phyloP scores from a whole-genome alignment of 2,113 vertebrate genomes.

The Lontra canadensis region DNA sequence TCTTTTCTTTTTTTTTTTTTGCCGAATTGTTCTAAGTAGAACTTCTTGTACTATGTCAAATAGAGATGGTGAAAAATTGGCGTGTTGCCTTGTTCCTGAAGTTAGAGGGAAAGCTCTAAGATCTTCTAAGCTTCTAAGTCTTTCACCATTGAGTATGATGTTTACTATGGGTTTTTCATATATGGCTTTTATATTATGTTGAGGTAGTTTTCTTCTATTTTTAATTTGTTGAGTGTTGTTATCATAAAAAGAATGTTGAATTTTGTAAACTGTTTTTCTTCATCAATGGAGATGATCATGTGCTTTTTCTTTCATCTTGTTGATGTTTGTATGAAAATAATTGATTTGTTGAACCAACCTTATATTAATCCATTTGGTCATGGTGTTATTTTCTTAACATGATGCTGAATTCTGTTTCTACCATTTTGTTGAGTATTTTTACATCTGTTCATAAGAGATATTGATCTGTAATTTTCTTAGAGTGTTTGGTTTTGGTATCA shows the following conservation, averaged over 20 bases:
- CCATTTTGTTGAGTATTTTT: neutral
- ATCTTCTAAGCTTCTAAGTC: neutral
- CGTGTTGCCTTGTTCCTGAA: neutral
- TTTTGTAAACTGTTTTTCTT: neutral
- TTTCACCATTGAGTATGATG: neutral
- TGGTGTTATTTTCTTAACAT: neutral
- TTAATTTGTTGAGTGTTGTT: neutral
- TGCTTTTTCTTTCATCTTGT: neutral
- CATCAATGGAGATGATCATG: neutral
- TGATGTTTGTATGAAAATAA: neutral
- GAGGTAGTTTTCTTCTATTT: neutral
- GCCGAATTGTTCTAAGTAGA: neutral
- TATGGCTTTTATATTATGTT: neutral
- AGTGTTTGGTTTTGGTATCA: neutral
- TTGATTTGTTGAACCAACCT: neutral
- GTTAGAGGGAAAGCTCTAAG: neutral
- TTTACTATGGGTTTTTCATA: neutral
- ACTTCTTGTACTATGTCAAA: neutral
- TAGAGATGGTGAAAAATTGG: neutral
- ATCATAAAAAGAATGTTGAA: neutral
- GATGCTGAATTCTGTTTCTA: neutral
- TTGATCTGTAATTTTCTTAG: neutral
- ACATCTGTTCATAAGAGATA: neutral
- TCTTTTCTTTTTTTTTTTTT: neutral
- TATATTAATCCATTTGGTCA: neutral